Evolutionary conservation across 2,797 vertebrate species (phyloP), one percentile per base, ranked within the genome.

Genomic region (Argentina silus): DNA sequence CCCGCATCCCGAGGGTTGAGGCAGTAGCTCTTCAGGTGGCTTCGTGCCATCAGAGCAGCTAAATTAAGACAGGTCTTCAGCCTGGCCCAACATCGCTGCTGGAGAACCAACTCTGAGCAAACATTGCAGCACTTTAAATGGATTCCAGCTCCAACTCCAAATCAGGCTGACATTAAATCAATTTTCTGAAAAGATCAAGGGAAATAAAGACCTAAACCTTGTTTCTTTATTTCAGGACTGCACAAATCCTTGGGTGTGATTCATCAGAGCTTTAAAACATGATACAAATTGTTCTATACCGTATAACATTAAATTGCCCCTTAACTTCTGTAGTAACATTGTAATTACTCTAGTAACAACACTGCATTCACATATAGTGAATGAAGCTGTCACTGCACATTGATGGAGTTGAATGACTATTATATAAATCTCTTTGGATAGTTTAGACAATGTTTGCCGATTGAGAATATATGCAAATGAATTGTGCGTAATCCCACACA

Each of bases 151-250:
- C 23, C 15, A 66, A 23, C 64, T 70, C n/a, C 9, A 55, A 63
- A 53, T 76, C 47, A 70, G 17, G 23, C 64, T 79, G 70, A 65
- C 42, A 69, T 67, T 70, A 69, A 69, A 72, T 81, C 57, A 74
- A 79, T 76, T 68, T 68, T 19, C 55, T 57, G 17, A 62, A 64
- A 68, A 72, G 47, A 70, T 67, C 44, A 64, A 64, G 60, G 23
- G 69, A 60, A 60, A 11, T 66, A 71, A 55, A 11, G 12, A 42
- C 23, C 66, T 62, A 21, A 12, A 1, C 5, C 6, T 19, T 65
- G 17, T 3, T 6, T 44, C 55, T 51, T 17, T 61, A 44, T 64
- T 36, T 57, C 21, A 67, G 15, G 65, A 61, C 21, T 61, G 27
- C 62, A 67, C 60, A 56, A 9, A 17, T 50, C 47, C 27, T 36